phyloP scores from a whole-genome alignment of 2,113 vertebrate genomes.

The Lophius piscatorius region DNA sequence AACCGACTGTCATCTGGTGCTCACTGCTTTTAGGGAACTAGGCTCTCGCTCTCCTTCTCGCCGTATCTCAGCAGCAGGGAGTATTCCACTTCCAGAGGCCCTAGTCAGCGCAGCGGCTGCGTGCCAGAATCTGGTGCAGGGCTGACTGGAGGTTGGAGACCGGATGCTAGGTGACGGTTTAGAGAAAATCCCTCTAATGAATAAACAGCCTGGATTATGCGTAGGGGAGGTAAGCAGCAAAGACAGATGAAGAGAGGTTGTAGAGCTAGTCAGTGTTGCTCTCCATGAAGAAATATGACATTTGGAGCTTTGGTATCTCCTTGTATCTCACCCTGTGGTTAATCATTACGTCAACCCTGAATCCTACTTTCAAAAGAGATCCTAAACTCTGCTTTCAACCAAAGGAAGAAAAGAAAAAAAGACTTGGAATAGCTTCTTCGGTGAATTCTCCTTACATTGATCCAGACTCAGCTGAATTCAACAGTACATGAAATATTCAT shows the following conservation, averaged over 20 bases:
- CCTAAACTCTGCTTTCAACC: slow-evolving; percentile 35
- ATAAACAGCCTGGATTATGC: slow-evolving; percentile 65
- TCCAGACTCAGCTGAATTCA: slow-evolving; percentile 69
- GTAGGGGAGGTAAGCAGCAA: slow-evolving; percentile 38
- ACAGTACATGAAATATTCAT: slow-evolving; percentile 76
- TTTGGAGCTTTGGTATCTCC: slow-evolving; percentile 14
- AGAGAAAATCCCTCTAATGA: slow-evolving; percentile 69
- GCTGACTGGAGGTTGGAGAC: slow-evolving; percentile 40
- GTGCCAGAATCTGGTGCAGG: slow-evolving; percentile 52
- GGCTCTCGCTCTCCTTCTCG: slow-evolving; percentile 5
- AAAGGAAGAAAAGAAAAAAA: slow-evolving; percentile 45
- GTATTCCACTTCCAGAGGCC: slow-evolving; percentile 46
- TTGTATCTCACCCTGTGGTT: slow-evolving; percentile 28
- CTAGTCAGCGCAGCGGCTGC: slow-evolving; percentile 28
- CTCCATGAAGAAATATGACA: slow-evolving; percentile 30
- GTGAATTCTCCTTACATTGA: slow-evolving; percentile 62
- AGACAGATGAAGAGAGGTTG: slow-evolving; percentile 12
- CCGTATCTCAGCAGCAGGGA: slow-evolving; percentile 49
- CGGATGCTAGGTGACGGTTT: slow-evolving; percentile 64
- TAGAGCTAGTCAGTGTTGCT: slow-evolving; percentile 19
- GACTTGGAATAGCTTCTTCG: slow-evolving; percentile 31
- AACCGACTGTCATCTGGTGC: slow-evolving; percentile 24
- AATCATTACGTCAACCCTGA: neutral
- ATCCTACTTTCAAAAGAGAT: slow-evolving; percentile 22
- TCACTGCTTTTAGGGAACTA: slow-evolving; percentile 37